Evolutionary conservation across 2,797 vertebrate species (phyloP), one percentile per base, ranked within the genome.

Genomic region (Gymnodraco acuticeps): DNA sequence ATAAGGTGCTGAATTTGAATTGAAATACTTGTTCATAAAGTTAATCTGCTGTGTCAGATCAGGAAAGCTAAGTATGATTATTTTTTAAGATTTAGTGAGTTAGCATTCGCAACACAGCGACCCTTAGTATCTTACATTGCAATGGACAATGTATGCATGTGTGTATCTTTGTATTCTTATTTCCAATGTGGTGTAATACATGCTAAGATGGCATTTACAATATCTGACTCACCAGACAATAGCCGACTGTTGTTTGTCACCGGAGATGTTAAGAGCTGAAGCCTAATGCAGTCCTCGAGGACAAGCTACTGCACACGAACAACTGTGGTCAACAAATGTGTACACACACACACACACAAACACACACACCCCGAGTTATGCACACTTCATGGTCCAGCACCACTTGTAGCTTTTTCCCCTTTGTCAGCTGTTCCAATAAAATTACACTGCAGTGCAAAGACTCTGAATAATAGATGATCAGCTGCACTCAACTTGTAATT

Each of bases 401-500:
- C 69, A 80, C 82, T 75, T 80, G 50, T 70, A 58, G 78, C 64
- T 70, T 76, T 84, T 80, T 75, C 69, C 69, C 83, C 64, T 82
- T 70, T 71, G 82, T 93, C 92, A 93, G 89, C 91, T 93, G 90
- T 76, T 86, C 80, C 85, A 90, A 83, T 92, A 91, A 84, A 91
- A 86, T 93, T 87, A 87, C 81, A 76, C 78, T 54, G 59, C 50
- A 64, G 86, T 62, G 71, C 84, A 86, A 63, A 70, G 64, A 67
- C 61, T 81, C 77, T 94, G 75, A 95, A 95, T 95, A 92, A 95
- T 94, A 64, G 71, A 94, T 93, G 90, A 82, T 53, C 14, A 5
- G 58, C 75, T 73, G 64, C 56, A 73, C 81, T 85, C 76, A 52
- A 81, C 81, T 77, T 85, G 83, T 78, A 79, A 86, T 88, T 80